Base-by-base conservation (phyloP, 1,140 invertebrate genomes). In the Aporrectodea caliginosa region DNA sequence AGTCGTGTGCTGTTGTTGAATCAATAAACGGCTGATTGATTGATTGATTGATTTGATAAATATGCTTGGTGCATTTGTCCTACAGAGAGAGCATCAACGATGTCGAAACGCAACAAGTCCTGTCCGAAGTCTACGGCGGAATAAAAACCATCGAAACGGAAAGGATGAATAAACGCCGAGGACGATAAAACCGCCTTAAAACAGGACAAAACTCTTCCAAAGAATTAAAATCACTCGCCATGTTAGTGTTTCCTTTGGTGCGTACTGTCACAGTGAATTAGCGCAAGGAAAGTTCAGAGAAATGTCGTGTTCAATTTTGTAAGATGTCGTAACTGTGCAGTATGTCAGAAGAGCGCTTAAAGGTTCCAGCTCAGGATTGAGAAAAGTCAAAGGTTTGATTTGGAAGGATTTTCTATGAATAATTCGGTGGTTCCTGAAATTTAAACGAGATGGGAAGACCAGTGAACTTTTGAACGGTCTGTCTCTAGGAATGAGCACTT, bases 41-140 rank as follows among this genome's bases (percentile, higher is more conserved):
- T n/a, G n/a, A n/a, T n/a, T n/a, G n/a, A n/a, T n/a, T n/a, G n/a
- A n/a, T n/a, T n/a, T n/a, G n/a, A n/a, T n/a, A n/a, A n/a, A n/a
- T n/a, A n/a, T n/a, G n/a, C n/a, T n/a, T n/a, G n/a, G n/a, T n/a
- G n/a, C n/a, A n/a, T n/a, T n/a, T n/a, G n/a, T n/a, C n/a, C n/a
- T 81, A 22, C 35, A 73, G 79, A 58, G 16, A 33, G 29, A 32
- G 31, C 29, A 81, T 81, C 58, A 78, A 81, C 34, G 76, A 78
- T 72, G 70, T 73, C n/a, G 80, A 81, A 33, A 69, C 80, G n/a
- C 27, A 35, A 22, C 70, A 78, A 29, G 69, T 81, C 73, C 79
- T 81, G 80, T 33, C 35, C 0, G 76, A 81, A 43, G 80, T 81
- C 2, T 80, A 77, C 35, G 35, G 30, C 29, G 58, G 76, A 69